Conservation (phyloP, 1,140 invertebrate genomes). For the Drosophila varians region DNA sequence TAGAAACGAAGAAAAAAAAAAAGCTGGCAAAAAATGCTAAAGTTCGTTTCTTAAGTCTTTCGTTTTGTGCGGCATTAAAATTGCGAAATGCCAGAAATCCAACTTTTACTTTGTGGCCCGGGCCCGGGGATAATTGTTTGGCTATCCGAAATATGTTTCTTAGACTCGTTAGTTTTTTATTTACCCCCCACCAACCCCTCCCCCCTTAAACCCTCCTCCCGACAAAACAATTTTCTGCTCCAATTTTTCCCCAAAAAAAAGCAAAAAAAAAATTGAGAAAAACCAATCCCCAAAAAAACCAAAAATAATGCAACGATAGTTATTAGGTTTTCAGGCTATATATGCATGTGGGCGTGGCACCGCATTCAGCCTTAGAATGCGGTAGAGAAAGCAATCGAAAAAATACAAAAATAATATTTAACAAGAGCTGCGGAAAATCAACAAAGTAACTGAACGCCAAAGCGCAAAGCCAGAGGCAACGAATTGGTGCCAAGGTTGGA, state of each 20-base stretch:
- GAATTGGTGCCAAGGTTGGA: conserved; percentile 73
- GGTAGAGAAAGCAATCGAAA: conserved; percentile 26
- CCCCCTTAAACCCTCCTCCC: too few relatives aligned
- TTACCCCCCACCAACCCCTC: neutral
- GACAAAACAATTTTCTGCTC: conserved; percentile 37
- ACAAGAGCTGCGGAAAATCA: conserved; percentile 6
- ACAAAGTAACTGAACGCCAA: neutral
- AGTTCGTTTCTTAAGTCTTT: conserved; percentile 76
- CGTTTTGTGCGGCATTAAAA: conserved; percentile 44
- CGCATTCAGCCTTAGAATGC: conserved; percentile 26
- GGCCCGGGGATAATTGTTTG: conserved; percentile 62
- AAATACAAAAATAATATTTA: neutral
- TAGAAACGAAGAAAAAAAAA: too few relatives aligned
- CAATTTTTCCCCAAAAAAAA: conserved; percentile 30
- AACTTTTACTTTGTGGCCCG: conserved; percentile 9
- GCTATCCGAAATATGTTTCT: conserved; percentile 63
- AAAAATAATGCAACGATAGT: conserved; percentile 19
- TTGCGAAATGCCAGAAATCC: conserved; percentile 48
- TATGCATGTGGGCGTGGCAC: conserved; percentile 13
- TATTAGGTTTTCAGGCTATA: conserved; percentile 31
- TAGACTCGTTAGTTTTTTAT: conserved; percentile 7
- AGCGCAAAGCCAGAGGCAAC: conserved; percentile 14
- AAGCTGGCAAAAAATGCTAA: conserved; percentile 44
- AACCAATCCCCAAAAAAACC: conserved; percentile 24
- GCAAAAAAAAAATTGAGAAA: conserved; percentile 4